These are phyloP conservation scores for Plectus sambesii DNA, from an alignment of 1,140 invertebrate species.

Conservation along the genomic window DNA sequence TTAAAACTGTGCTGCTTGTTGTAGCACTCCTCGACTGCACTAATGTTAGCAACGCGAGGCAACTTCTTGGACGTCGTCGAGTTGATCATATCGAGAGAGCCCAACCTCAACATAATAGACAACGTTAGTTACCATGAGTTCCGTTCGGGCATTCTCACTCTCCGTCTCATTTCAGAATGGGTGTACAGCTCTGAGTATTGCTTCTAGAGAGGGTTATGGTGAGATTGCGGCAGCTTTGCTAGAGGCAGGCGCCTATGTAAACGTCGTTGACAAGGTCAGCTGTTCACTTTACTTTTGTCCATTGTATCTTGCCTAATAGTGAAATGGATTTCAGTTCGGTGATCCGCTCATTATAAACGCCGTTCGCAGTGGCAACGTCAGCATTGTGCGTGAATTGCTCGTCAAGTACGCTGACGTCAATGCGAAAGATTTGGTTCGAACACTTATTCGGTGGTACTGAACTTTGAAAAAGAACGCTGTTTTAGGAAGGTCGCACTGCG, in stretches of 20 bases:
- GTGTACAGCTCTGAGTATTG: constrained; percentile 78
- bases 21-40: constrained; percentile 89
- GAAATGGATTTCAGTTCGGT: constrained; percentile 59
- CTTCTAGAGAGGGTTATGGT: constrained; percentile 76
- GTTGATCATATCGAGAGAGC: constrained; percentile 71
- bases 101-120: constrained; percentile 61
- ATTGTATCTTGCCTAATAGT: too few relatives aligned
- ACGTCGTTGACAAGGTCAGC: constrained; percentile 70
- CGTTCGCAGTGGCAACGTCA: constrained; percentile 78
- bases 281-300: too few relatives aligned
- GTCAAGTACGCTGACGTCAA: constrained; percentile 96
- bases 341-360: constrained; percentile 93
- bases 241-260: constrained; percentile 84
- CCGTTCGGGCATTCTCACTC: not conserved
- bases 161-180: constrained; percentile 63
- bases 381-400: constrained; percentile 77
- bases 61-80: constrained; percentile 79
- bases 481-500: constrained; percentile 88
- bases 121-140: constrained; percentile 22
- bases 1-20: too few relatives aligned
- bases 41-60: constrained; percentile 76
- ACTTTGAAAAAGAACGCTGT: too few relatives aligned
- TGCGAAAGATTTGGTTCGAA: constrained; percentile 71
- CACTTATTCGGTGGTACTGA: too few relatives aligned
- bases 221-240: constrained; percentile 79